phyloP scores from a whole-genome alignment of 2,888 invertebrate species.

The Kryphioiulus occultus region DNA sequence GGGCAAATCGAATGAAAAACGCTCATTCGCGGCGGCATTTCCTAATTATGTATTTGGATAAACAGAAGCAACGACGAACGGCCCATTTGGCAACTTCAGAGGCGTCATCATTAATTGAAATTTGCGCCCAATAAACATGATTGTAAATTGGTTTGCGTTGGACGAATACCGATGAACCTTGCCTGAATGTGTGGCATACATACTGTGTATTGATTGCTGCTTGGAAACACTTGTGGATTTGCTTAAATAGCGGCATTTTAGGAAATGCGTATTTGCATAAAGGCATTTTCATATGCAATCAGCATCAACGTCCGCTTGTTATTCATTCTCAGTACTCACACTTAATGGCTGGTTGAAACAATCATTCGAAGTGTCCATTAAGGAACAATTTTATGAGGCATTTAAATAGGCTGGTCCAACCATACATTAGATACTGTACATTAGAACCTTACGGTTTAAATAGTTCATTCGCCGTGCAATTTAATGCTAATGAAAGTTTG shows the following conservation, averaged over 20 bases:
- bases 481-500: too few relatives aligned
- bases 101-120: neutral
- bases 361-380: too few relatives aligned
- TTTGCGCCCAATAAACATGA: neutral
- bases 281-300: neutral
- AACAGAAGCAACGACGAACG: neutral
- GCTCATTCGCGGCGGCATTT: neutral
- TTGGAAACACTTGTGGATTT: neutral
- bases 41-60: neutral
- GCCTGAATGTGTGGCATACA: neutral
- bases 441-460: too few relatives aligned
- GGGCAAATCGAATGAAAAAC: neutral
- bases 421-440: too few relatives aligned
- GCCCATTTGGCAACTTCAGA: neutral
- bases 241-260: neutral
- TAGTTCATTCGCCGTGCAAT: too few relatives aligned
- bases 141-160: neutral
- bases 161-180: slow-evolving; percentile 3
- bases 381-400: too few relatives aligned
- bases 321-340: neutral
- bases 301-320: neutral
- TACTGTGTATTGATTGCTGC: neutral
- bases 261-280: neutral
- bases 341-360: too few relatives aligned
- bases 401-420: too few relatives aligned